These are phyloP conservation scores for Andrena cerasifolii DNA, from an alignment of 1,140 invertebrate genomes.

Conservation along the genomic window DNA sequence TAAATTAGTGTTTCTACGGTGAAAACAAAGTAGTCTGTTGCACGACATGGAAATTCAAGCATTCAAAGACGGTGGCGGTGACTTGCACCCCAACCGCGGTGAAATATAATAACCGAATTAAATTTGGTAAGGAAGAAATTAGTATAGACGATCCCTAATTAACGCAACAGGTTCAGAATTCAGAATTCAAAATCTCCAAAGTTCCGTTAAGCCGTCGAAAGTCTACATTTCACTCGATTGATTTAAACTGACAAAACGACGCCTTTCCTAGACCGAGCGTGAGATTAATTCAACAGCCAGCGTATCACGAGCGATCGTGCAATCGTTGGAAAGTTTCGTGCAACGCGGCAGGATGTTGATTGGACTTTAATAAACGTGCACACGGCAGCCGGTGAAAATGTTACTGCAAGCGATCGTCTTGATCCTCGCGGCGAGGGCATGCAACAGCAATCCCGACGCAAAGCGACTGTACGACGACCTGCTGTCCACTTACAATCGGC, in stretches of 20 bases:
- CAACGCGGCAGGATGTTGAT: slow-evolving; percentile 48
- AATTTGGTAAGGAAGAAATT: slow-evolving; percentile 25
- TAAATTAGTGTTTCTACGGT: too few species aligned
- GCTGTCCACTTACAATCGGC: slow-evolving; percentile 97
- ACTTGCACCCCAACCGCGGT: too few species aligned
- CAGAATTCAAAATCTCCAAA: slow-evolving; percentile 30
- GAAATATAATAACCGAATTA: too few species aligned
- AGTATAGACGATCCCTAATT: slow-evolving; percentile 11
- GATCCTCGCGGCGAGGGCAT: slow-evolving; percentile 67
- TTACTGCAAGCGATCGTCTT: slow-evolving; percentile 66
- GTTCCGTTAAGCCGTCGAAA: slow-evolving; percentile 33
- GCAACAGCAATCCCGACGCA: slow-evolving; percentile 91
- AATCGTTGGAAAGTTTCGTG: not conserved
- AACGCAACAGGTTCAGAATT: slow-evolving; percentile 64
- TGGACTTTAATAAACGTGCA: slow-evolving; percentile 38
- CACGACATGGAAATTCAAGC: too few species aligned
- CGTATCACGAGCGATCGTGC: not conserved
- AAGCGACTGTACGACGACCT: slow-evolving; percentile 97
- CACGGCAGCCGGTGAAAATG: slow-evolving; percentile 56
- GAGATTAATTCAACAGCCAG: too few species aligned
- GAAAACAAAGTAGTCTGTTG: too few species aligned
- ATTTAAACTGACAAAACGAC: too few species aligned
- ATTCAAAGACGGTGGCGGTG: too few species aligned
- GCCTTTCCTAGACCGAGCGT: too few species aligned
- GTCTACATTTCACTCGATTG: not conserved